Base-by-base conservation (phyloP, 2,797 vertebrate species). In the Caiman crocodilus region DNA sequence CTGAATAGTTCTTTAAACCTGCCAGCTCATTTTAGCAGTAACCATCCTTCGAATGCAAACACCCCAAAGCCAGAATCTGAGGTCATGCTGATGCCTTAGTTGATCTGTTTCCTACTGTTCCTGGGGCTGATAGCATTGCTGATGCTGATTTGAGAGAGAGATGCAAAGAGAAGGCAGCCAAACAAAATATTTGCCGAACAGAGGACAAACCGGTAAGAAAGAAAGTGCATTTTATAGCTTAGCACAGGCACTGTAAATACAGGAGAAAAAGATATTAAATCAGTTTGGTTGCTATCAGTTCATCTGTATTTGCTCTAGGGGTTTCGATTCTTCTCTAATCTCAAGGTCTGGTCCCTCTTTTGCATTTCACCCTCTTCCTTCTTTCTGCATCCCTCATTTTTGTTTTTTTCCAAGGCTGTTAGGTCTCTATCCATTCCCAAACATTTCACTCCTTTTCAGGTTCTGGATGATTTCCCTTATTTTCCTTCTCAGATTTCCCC, bases 121-220 rank as follows among this genome's bases (percentile, higher is more conserved):
- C 91, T 42, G 85, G 82, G 91, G 60, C 17, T 84, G 32, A 59
- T 63, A 35, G 74, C 28, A 18, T 2, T n/a, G 14, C 59, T 82
- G 73, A 79, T 89, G 77, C 73, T 93, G 85, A 63, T 56, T 89
- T 59, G 82, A 63, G 73, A 94, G 21, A 79, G 64, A 32, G 82
- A 80, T 84, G n/a, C 17, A 88, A 90, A 67, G 55, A 88, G 0
- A 5, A 87, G 23, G 20, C 35, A 84, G 78, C 25, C 50, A 87
- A 65, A 21, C 14, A 88, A 95, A 90, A 82, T 90, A 85, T 80
- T 93, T 91, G 57, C 57, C 76, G 81, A 83, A 88, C 8, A 69
- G 89, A 85, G 57, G 59, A 82, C 76, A 84, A 93, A 90, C 9
- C 7, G 11, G 42, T 85, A 65, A 89, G 84, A 59, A 88, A 84